These are phyloP conservation scores for Diorhabda sublineata DNA, from an alignment of 1,140 invertebrate species.

Conservation along the genomic window DNA sequence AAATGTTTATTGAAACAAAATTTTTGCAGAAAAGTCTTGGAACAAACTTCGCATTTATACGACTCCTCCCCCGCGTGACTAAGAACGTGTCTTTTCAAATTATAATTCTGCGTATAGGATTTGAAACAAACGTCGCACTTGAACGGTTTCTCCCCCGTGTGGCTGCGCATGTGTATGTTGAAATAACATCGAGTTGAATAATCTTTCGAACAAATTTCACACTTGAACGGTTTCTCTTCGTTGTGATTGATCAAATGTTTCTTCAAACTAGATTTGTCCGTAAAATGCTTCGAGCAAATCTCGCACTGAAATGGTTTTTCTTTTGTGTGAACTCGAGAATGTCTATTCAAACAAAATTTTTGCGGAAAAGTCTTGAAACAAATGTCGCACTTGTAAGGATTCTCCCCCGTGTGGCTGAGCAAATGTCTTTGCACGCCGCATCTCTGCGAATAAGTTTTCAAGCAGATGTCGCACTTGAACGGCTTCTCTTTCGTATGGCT, in stretches of 20 bases:
- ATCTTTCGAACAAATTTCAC: conserved; percentile 22
- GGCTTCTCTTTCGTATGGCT: background rate
- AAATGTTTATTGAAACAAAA: background rate
- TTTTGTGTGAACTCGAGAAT: conserved; percentile 56
- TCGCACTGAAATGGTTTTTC: conserved; percentile 49
- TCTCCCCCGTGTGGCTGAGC: conserved; percentile 47
- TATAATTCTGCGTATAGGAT: background rate
- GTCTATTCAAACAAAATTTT: conserved; percentile 34
- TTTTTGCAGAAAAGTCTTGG: background rate
- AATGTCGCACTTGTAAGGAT: conserved; percentile 59
- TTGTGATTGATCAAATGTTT: conserved; percentile 55
- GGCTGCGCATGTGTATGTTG: conserved; percentile 42
- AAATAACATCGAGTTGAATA: background rate
- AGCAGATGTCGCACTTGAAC: background rate
- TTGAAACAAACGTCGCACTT: conserved; percentile 3
- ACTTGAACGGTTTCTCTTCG: conserved; percentile 51
- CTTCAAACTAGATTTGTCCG: conserved; percentile 51
- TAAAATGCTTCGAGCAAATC: conserved; percentile 51
- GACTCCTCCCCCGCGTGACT: background rate
- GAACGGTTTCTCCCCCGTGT: conserved; percentile 72
- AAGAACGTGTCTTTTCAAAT: background rate
- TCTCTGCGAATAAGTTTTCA: background rate
- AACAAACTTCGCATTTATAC: background rate
- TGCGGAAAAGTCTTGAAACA: conserved; percentile 50
- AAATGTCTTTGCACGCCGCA: background rate